These are phyloP conservation scores for Sprattus sprattus DNA, from an alignment of 2,113 vertebrate species.

Conservation along the genomic window DNA sequence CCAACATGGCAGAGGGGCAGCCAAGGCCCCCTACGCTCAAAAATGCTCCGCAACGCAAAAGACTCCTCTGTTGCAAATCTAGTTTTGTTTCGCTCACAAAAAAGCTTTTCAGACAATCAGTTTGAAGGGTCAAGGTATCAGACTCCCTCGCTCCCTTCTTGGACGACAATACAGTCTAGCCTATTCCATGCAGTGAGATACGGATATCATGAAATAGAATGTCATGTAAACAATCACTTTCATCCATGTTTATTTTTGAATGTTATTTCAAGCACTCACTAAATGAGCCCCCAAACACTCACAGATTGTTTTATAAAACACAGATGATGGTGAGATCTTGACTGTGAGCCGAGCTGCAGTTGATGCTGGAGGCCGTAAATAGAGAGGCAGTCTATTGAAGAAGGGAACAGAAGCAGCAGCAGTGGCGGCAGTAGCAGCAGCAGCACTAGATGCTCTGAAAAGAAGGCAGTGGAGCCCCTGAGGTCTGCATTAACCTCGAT, in stretches of 20 bases:
- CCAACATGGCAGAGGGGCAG: slow-evolving; percentile 52
- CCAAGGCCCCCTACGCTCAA: slow-evolving; percentile 44
- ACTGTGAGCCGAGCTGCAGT: slow-evolving; percentile 49
- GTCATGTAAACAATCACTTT: background rate
- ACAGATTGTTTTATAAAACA: background rate
- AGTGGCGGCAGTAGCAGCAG: slow-evolving; percentile 39
- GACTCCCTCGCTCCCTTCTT: background rate
- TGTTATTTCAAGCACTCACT: background rate
- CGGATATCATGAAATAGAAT: background rate
- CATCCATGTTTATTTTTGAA: background rate
- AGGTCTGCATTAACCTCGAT: slow-evolving; percentile 74
- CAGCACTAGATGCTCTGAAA: slow-evolving; percentile 63
- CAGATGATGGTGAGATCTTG: slow-evolving; percentile 20
- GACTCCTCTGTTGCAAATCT: slow-evolving; percentile 2
- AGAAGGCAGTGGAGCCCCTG: slow-evolving; percentile 65
- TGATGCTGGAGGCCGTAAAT: slow-evolving; percentile 73
- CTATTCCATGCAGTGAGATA: background rate
- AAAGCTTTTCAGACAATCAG: background rate
- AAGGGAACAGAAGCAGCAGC: slow-evolving; percentile 55
- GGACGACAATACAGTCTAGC: background rate
- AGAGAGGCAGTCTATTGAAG: slow-evolving; percentile 69
- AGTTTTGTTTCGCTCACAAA: background rate
- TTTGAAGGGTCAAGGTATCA: background rate
- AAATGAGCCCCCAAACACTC: background rate
- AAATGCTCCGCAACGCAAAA: background rate